phyloP scores from a whole-genome alignment of 2,797 vertebrate genomes.

The Lagodon rhomboides region DNA sequence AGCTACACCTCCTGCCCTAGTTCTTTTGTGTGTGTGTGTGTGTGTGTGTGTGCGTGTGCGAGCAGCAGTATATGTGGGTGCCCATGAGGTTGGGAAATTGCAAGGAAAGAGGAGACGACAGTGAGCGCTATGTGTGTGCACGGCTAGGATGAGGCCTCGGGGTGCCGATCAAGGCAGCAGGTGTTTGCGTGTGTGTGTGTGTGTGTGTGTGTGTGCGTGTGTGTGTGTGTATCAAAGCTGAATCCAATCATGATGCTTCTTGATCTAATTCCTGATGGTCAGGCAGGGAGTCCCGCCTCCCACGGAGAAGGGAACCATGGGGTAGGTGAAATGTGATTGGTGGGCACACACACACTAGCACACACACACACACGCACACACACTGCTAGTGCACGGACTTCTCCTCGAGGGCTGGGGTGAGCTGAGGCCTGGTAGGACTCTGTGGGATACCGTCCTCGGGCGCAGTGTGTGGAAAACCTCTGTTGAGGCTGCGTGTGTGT shows the following conservation, averaged over 20 bases:
- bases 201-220: conserved; percentile 11
- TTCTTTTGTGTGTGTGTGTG: conserved; percentile 15
- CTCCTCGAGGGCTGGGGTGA: conserved; percentile 18
- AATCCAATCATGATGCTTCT: conserved; percentile 61
- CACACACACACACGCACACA: neutral
- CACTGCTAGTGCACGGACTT: conserved; percentile 4
- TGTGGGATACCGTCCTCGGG: conserved; percentile 24
- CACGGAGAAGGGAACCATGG: conserved; percentile 30
- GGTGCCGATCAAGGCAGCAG: conserved; percentile 30
- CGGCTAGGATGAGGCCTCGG: conserved; percentile 7
- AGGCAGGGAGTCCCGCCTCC: conserved; percentile 39
- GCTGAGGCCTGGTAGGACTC: conserved; percentile 21
- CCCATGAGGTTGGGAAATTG: conserved; percentile 14
- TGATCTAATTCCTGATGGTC: conserved; percentile 69
- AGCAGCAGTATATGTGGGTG: neutral
- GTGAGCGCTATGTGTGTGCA: conserved; percentile 4
- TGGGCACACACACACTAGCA: conserved; percentile 1
- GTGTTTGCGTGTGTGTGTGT: neutral
- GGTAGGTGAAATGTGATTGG: conserved; percentile 55
- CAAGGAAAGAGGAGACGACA: conserved; percentile 5
- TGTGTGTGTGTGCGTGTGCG: conserved; percentile 13
- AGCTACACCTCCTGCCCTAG: conserved; percentile 43
- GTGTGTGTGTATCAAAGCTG: conserved; percentile 41
- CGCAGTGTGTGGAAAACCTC: conserved; percentile 29
- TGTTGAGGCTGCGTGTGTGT: conserved; percentile 16